phyloP scores from a whole-genome alignment of 2,113 vertebrate genomes.

The Strigops habroptila region DNA sequence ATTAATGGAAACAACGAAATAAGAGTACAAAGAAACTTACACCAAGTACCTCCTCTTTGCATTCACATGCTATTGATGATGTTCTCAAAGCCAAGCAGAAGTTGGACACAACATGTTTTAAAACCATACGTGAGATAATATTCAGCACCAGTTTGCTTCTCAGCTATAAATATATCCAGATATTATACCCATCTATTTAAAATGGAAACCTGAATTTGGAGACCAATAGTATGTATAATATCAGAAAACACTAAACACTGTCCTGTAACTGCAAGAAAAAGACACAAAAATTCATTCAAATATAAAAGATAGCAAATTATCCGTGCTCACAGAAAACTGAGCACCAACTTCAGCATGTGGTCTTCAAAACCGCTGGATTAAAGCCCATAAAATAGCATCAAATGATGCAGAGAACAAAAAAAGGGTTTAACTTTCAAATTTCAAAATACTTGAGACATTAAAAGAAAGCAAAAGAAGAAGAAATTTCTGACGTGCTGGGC shows the following conservation, averaged over 20 bases:
- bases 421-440: not conserved
- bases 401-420: not conserved
- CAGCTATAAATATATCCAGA: not conserved
- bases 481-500: not conserved
- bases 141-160: not conserved
- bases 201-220: not conserved
- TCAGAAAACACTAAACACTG: not conserved
- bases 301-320: not conserved
- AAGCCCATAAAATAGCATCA: not conserved
- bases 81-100: not conserved
- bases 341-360: not conserved
- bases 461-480: not conserved
- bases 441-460: not conserved
- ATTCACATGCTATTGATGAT: rapidly evolving
- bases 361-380: not conserved
- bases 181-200: not conserved
- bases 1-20: not conserved
- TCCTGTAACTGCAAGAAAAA: not conserved
- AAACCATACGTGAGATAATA: not conserved
- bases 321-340: not conserved
- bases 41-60: not conserved
- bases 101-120: not conserved
- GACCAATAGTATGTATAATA: rapidly evolving
- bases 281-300: not conserved
- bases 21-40: not conserved